Evolutionary conservation across 2,113 vertebrate genomes (phyloP).

Genomic region (Tragulus kanchil): DNA sequence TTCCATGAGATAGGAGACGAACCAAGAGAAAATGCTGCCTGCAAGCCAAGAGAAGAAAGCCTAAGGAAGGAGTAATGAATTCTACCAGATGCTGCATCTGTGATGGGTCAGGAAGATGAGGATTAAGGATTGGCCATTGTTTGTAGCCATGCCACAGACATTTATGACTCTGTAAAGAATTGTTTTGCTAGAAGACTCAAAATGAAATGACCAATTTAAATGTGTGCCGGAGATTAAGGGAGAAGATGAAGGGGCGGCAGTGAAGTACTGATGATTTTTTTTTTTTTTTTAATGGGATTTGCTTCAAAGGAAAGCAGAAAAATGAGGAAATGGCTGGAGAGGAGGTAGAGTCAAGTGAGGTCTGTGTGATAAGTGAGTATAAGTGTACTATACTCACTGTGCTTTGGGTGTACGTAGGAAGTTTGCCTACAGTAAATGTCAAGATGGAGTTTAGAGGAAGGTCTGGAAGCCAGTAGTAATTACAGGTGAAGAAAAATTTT

Average conservation of each 20-base stretch:
- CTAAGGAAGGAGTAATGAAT: not conserved
- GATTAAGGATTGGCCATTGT: not conserved
- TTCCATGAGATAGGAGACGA: not conserved
- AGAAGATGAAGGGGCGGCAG: not conserved
- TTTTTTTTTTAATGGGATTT: not conserved
- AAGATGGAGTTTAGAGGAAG: not conserved
- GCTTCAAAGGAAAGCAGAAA: not conserved
- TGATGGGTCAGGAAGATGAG: not conserved
- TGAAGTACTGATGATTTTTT: not conserved
- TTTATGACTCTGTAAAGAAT: slow-evolving; percentile 23
- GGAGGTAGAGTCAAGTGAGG: not conserved
- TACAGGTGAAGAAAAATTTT: slow-evolving; percentile 7
- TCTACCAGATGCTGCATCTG: not conserved
- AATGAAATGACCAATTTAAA: not conserved
- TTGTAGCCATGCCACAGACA: not conserved
- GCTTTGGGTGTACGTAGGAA: not conserved
- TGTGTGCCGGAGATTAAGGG: not conserved
- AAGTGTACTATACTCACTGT: not conserved
- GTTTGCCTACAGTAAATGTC: not conserved
- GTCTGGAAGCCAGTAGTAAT: not conserved
- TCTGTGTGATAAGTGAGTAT: not conserved
- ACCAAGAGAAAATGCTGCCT: not conserved
- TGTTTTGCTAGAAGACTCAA: slow-evolving; percentile 37
- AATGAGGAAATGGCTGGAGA: not conserved
- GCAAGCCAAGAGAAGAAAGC: not conserved